Evolutionary conservation across 1,140 invertebrate genomes (phyloP).

Genomic region (Lordiphosa clarofinis): DNA sequence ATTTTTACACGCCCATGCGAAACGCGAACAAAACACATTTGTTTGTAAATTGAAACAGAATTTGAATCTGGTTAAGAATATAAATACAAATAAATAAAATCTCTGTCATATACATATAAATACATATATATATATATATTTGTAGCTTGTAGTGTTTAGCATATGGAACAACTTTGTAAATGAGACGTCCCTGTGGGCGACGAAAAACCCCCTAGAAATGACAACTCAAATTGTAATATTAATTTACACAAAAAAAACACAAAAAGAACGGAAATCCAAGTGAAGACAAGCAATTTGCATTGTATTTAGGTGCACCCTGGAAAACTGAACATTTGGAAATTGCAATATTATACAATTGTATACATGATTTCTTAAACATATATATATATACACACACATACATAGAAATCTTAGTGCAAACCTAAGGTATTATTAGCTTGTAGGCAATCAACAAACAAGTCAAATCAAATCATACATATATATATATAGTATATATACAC

Average conservation of each 20-base stretch:
- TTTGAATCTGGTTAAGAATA: slow-evolving; percentile 32
- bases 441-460: slow-evolving; percentile 72
- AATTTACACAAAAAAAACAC: slow-evolving; percentile 23
- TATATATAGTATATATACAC: slow-evolving; percentile 34
- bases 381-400: slow-evolving; percentile 40
- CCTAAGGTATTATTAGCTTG: slow-evolving; percentile 75
- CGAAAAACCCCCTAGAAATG: slow-evolving; percentile 60
- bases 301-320: slow-evolving; percentile 50
- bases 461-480: slow-evolving; percentile 65
- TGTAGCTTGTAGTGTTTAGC: slow-evolving; percentile 35
- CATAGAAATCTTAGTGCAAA: slow-evolving; percentile 74
- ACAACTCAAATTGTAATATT: slow-evolving; percentile 77
- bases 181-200: slow-evolving; percentile 42
- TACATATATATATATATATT: slow-evolving; percentile 28
- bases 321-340: slow-evolving; percentile 65
- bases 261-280: slow-evolving; percentile 26
- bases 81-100: slow-evolving; percentile 30
- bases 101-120: slow-evolving; percentile 30
- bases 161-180: slow-evolving; percentile 50
- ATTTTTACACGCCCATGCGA: slow-evolving; percentile 8
- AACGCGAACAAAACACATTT: slow-evolving; percentile 13
- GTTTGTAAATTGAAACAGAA: slow-evolving; percentile 34
- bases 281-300: slow-evolving; percentile 73
- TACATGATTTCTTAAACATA: slow-evolving; percentile 57
- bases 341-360: slow-evolving; percentile 77